These are phyloP conservation scores for Thalassarche chlororhynchos DNA, from an alignment of 2,113 vertebrate genomes.

Conservation along the genomic window DNA sequence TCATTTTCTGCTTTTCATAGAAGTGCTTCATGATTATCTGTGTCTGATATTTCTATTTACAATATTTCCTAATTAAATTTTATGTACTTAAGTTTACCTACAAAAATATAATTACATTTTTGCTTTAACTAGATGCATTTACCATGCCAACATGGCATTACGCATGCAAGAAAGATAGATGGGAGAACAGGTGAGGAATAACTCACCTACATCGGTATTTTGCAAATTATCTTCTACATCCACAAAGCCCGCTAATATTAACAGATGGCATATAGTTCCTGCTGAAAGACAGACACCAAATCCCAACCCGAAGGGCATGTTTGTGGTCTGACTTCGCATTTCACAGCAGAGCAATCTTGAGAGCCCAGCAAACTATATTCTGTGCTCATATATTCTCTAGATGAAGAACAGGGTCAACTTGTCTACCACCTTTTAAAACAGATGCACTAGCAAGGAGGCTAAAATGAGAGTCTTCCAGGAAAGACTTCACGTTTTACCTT, in stretches of 20 bases:
- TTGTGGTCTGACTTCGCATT: not conserved
- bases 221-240: not conserved
- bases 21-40: rapidly evolving
- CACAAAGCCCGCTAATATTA: not conserved
- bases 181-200: not conserved
- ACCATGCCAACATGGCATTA: not conserved
- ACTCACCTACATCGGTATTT: not conserved
- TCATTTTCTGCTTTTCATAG: not conserved
- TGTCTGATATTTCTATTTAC: not conserved
- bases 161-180: not conserved
- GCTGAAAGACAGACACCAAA: not conserved
- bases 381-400: not conserved
- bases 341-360: conserved; percentile 5
- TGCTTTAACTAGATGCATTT: not conserved
- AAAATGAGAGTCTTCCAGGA: not conserved
- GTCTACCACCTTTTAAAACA: not conserved
- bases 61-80: not conserved
- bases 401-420: not conserved
- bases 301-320: not conserved
- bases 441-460: not conserved
- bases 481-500: not conserved
- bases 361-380: not conserved
- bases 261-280: not conserved
- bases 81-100: not conserved
- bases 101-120: not conserved